phyloP scores from a whole-genome alignment of 2,797 vertebrate species.

The Sparidentex hasta region DNA sequence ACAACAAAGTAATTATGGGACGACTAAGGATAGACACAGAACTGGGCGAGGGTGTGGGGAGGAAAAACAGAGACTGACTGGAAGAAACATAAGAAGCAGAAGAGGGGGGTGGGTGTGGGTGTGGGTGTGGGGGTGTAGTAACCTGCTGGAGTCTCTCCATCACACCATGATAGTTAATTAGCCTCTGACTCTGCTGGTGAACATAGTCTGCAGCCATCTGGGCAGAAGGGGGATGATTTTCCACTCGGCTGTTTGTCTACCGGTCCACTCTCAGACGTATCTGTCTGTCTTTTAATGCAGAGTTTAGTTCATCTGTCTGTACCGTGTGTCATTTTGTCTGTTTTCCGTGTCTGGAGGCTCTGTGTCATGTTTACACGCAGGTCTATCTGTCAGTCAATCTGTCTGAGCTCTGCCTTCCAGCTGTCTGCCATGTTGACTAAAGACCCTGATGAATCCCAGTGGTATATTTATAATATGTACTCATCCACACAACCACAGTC shows the following conservation, averaged over 20 bases:
- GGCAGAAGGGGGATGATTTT: constrained; percentile 29
- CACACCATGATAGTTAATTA: constrained; percentile 63
- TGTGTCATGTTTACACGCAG: constrained; percentile 5
- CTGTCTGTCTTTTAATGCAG: constrained; percentile 7
- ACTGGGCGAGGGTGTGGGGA: constrained; percentile 42
- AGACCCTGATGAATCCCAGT: constrained; percentile 31
- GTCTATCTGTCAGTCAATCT: constrained; percentile 32
- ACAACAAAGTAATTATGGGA: constrained; percentile 76
- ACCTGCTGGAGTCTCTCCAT: constrained; percentile 59
- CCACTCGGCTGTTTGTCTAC: constrained; percentile 24
- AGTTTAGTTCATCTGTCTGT: constrained; percentile 14
- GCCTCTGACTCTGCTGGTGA: constrained; percentile 54
- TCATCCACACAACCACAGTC: not conserved
- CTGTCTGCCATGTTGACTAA: constrained; percentile 35
- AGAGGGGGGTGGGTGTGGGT: not conserved
- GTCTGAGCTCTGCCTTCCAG: constrained; percentile 21
- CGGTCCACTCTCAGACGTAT: constrained; percentile 17
- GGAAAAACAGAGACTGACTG: constrained; percentile 16
- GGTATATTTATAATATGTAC: constrained; percentile 23
- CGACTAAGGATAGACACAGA: constrained; percentile 60
- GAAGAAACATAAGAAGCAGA: not conserved
- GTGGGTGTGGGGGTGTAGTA: constrained; percentile 30
- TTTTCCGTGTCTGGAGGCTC: not conserved
- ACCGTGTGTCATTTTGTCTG: not conserved
- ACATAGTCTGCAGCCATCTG: constrained; percentile 59